Evolutionary conservation across 2,888 invertebrate species (phyloP).

Genomic region (Helleia helle): DNA sequence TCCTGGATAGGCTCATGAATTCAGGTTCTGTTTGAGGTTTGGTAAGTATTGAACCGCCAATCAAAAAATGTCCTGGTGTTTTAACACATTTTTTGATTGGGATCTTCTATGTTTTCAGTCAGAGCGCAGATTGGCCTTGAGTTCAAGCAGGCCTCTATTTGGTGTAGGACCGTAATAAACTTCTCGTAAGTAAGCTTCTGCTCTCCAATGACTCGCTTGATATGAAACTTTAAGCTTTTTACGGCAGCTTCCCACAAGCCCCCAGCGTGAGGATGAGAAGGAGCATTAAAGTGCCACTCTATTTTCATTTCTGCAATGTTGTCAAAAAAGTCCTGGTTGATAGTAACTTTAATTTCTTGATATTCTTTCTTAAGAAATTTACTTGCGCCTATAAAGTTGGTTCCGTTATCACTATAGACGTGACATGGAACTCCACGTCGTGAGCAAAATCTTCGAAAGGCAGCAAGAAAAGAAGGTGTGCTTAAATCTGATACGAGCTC

Average conservation of each 20-base stretch:
- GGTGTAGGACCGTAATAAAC: background rate
- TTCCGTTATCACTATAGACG: slow-evolving; percentile 4
- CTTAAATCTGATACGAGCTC: slow-evolving; percentile 4
- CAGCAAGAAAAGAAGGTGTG: slow-evolving; percentile 3
- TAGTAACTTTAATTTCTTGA: slow-evolving; percentile 1
- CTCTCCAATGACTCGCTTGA: background rate
- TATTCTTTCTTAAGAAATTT: slow-evolving; percentile 3
- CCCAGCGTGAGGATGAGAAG: slow-evolving; percentile 4
- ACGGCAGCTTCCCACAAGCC: slow-evolving; percentile 5
- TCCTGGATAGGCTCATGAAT: background rate
- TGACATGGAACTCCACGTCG: slow-evolving; percentile 1
- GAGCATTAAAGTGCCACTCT: slow-evolving; percentile 9
- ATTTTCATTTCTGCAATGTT: background rate
- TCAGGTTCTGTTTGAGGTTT: slow-evolving; percentile 5
- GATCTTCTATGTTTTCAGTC: background rate
- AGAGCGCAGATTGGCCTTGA: slow-evolving; percentile 2
- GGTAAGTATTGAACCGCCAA: slow-evolving; percentile 1
- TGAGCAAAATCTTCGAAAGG: slow-evolving; percentile 4
- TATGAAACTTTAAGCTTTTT: slow-evolving; percentile 3
- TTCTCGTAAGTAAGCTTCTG: background rate
- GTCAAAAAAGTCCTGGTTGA: slow-evolving; percentile 6
- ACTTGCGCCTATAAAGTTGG: background rate
- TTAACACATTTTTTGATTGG: too few relatives aligned
- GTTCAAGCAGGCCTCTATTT: slow-evolving; percentile 2
- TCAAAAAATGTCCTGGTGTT: background rate